A percentile compares a stretch with the other conserved stretches of the same genome.
Conservation (phyloP, 2,797 vertebrate species). For the Masticophis lateralis region DNA sequence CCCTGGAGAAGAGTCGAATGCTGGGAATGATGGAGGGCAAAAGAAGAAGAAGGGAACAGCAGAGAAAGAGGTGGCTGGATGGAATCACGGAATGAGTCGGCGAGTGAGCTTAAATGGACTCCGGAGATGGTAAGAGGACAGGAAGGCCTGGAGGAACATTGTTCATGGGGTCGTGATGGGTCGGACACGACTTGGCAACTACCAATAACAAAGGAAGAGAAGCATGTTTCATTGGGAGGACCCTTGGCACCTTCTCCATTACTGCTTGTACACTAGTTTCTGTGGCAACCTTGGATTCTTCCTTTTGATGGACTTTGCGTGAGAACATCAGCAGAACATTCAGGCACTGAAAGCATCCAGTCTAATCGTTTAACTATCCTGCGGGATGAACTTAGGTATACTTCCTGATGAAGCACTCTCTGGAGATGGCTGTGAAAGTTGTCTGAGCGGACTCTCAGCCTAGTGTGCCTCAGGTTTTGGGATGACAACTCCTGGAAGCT, state of each 20-base stretch:
- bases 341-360: too few species aligned
- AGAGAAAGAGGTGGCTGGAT: too few species aligned
- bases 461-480: not conserved
- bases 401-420: not conserved
- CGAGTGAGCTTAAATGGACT: too few species aligned
- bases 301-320: not conserved
- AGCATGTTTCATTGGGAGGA: not conserved
- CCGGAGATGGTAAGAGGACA: too few species aligned
- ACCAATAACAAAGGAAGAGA: not conserved
- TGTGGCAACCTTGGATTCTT: not conserved
- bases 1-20: too few species aligned
- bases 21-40: too few species aligned
- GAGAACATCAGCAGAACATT: not conserved
- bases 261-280: not conserved
- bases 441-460: not conserved
- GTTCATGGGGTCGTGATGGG: too few species aligned
- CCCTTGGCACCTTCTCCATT: not conserved
- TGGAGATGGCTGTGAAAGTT: not conserved
- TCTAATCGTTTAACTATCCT: not conserved
- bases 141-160: too few species aligned
- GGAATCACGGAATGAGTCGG: too few species aligned
- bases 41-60: too few species aligned
- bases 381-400: not conserved
- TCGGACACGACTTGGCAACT: too few species aligned
- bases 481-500: not conserved